Conservation (phyloP, 30 jellyfish, hydroid and myxozoan genomes). For the Rhopilema esculentum region DNA sequence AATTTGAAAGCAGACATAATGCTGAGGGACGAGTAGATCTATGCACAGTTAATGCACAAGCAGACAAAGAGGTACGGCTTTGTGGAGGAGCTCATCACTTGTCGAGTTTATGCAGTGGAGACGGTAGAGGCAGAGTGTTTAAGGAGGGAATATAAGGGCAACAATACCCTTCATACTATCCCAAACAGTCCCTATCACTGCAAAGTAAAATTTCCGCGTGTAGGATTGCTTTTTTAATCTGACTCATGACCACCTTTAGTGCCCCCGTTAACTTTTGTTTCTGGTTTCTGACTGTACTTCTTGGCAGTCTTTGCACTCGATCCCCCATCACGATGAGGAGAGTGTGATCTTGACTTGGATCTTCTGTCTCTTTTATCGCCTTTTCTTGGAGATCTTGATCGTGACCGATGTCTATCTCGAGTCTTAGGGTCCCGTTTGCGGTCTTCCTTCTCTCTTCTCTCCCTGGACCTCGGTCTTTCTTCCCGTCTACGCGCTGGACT, state of each 20-base stretch:
- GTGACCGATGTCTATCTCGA: slow-evolving; percentile 25
- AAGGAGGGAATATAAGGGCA: too few species aligned
- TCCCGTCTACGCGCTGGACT: slow-evolving; percentile 68
- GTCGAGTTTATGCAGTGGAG: too few species aligned
- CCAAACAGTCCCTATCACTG: neutral
- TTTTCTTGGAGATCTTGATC: slow-evolving; percentile 52
- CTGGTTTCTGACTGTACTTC: slow-evolving; percentile 9
- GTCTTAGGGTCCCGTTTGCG: neutral
- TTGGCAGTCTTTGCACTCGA: slow-evolving; percentile 5
- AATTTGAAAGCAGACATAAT: too few species aligned
- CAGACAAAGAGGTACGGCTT: too few species aligned
- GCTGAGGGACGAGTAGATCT: too few species aligned
- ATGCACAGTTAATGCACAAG: too few species aligned
- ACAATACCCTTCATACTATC: too few species aligned
- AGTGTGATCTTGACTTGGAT: slow-evolving; percentile 31
- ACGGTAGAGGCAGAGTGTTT: too few species aligned
- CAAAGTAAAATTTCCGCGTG: neutral
- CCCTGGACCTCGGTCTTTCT: slow-evolving; percentile 20
- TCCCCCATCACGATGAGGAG: slow-evolving; percentile 20
- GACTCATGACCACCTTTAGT: slow-evolving; percentile 13
- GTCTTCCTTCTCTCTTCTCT: slow-evolving; percentile 26
- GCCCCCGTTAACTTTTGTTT: slow-evolving; percentile 28
- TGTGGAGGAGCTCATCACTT: too few species aligned
- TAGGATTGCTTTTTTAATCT: neutral
- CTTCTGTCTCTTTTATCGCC: slow-evolving; percentile 32